Evolutionary conservation across 2,797 vertebrate species (phyloP), one percentile per base, ranked within the genome.

Genomic region (Centropyge bicolor): DNA sequence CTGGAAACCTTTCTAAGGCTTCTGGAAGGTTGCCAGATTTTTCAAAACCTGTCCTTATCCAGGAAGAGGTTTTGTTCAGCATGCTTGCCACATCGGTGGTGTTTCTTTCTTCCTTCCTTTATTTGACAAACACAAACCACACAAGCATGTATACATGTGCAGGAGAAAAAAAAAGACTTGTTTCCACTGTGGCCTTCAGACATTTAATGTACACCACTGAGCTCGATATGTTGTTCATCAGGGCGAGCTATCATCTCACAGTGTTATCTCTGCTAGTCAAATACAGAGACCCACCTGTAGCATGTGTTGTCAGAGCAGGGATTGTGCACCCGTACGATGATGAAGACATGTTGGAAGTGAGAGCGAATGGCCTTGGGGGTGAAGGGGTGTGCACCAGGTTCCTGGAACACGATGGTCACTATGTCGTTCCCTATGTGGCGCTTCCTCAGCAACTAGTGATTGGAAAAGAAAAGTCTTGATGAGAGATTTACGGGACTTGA

Each of bases 381-480:
- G 94, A 99, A 99, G 0, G 98, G 96, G 76, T 97, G 96, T 67
- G 98, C 96, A 68, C 98, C 98, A 0, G 98, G 97, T 92, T 99
- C 98, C 94, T 99, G 98, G 94, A 99, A 98, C 94, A 99, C 97
- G 82, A 99, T 97, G 57, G 98, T 99, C 89, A 99, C 98, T 4
- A 99, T 99, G 93, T 99, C 98, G 76, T 99, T 99, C 59, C 98
- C 98, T 80, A 99, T 98, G 90, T 99, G 98, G 22, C 98, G 95
- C 91, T 99, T 99, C 91, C 98, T 96, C 81, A 99, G 95, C 90
- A 99, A 93, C 97, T 94, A 52, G 52, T 56, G 57, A 35, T 2
- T 8, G 8, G n/a, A 73, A 74, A 82, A 81, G 43, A 70, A 73
- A 12, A 51, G n/a, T 19, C 8, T 72, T 35, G 41, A 59, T 83